phyloP scores from a whole-genome alignment of 2,797 vertebrate genomes.

The Microhierax caerulescens region DNA sequence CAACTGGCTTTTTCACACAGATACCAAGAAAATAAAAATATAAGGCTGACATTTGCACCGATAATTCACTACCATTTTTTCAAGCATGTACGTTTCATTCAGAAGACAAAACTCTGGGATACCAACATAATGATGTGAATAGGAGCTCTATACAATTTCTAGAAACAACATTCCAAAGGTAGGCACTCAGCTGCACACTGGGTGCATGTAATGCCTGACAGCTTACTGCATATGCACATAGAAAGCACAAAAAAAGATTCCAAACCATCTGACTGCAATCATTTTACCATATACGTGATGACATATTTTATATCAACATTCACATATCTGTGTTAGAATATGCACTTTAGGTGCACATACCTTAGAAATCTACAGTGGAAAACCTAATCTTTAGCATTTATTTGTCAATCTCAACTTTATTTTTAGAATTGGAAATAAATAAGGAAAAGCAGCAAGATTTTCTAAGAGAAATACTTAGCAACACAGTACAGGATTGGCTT shows the following conservation, averaged over 20 bases:
- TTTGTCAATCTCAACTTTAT: background rate
- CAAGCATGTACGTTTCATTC: background rate
- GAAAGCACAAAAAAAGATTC: background rate
- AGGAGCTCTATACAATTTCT: background rate
- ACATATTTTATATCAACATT: background rate
- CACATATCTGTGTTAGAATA: background rate
- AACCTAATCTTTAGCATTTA: background rate
- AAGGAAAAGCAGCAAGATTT: background rate
- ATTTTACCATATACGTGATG: background rate
- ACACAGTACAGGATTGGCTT: background rate
- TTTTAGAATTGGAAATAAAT: slow-evolving; percentile 10
- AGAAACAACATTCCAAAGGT: background rate
- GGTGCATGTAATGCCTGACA: background rate
- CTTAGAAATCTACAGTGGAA: background rate
- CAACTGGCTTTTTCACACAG: background rate
- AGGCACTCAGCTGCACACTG: background rate
- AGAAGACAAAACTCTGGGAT: background rate
- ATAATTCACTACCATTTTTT: background rate
- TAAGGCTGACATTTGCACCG: background rate
- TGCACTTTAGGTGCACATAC: background rate
- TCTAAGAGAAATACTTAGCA: background rate
- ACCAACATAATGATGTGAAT: background rate
- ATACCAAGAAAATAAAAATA: background rate
- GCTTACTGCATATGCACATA: background rate
- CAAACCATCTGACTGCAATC: background rate